These are phyloP conservation scores for Bombus terrestris DNA, from an alignment of 1,140 invertebrate genomes.

Conservation along the genomic window DNA sequence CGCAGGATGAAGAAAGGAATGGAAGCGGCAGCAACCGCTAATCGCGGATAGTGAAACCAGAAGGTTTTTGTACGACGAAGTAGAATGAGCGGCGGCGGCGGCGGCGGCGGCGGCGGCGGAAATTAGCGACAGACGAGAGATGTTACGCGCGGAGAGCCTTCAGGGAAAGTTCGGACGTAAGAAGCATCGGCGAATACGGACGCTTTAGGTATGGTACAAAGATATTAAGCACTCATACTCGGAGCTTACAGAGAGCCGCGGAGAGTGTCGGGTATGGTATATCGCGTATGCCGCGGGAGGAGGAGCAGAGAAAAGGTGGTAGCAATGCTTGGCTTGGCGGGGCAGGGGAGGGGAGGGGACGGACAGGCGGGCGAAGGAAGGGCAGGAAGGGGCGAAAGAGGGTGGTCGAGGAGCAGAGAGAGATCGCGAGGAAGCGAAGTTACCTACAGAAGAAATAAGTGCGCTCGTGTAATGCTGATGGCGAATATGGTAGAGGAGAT, in stretches of 20 bases:
- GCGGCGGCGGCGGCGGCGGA: background rate
- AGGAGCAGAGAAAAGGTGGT: slow-evolving; percentile 57
- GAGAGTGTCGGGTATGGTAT: slow-evolving; percentile 58
- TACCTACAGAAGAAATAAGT: slow-evolving; percentile 81
- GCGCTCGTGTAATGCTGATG: slow-evolving; percentile 80
- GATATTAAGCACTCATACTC: slow-evolving; percentile 70
- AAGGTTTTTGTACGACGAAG: background rate
- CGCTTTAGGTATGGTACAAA: slow-evolving; percentile 64
- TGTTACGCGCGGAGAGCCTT: background rate
- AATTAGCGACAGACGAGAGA: background rate
- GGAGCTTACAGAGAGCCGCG: slow-evolving; percentile 50
- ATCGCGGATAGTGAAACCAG: background rate
- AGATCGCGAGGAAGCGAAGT: slow-evolving; percentile 72
- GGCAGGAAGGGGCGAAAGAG: slow-evolving; percentile 45
- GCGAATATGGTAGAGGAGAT: slow-evolving; percentile 78
- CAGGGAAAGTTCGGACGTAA: slow-evolving; percentile 53
- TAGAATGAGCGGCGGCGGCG: slow-evolving; percentile 12
- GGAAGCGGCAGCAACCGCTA: no score
- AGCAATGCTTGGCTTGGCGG: background rate
- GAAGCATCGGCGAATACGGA: slow-evolving; percentile 59
- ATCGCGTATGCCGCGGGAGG: slow-evolving; percentile 35
- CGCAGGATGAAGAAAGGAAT: no score
- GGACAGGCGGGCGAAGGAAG: slow-evolving; percentile 27
- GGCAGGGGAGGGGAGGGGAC: background rate
- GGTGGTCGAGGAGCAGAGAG: slow-evolving; percentile 62